Evolutionary conservation across 2,888 invertebrate species (phyloP).

Genomic region (Dryobota labecula): DNA sequence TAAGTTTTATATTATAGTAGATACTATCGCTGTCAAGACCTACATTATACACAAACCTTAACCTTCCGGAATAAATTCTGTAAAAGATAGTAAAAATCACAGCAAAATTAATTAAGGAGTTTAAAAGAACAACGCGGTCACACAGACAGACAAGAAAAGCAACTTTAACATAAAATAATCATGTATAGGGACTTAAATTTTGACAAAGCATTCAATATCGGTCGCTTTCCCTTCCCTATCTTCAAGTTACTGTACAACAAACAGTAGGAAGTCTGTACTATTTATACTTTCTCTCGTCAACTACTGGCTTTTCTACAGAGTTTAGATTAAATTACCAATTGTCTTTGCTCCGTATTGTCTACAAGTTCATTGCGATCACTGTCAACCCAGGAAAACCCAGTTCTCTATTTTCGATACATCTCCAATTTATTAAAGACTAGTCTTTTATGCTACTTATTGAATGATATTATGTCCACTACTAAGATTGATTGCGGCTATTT

Average conservation of each 20-base stretch:
- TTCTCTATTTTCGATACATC: background rate
- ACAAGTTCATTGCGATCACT: conserved; percentile 51
- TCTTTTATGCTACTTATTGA: background rate
- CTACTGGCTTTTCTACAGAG: conserved; percentile 76
- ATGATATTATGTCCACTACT: background rate
- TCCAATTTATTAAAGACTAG: background rate
- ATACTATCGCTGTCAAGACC: too few species aligned
- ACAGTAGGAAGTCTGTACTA: conserved; percentile 59
- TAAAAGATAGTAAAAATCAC: too few species aligned
- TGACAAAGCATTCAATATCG: background rate
- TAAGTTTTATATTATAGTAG: too few species aligned
- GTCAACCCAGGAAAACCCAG: conserved; percentile 2
- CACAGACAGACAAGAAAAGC: too few species aligned
- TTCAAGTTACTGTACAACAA: conserved; percentile 58
- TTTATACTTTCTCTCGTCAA: conserved; percentile 81
- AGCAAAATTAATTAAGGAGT: too few species aligned
- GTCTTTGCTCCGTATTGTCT: conserved; percentile 75
- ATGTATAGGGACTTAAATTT: background rate
- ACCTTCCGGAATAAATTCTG: too few species aligned
- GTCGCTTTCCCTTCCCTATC: conserved; percentile 18
- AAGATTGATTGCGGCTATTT: background rate
- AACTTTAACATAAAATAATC: too few species aligned
- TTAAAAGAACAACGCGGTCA: too few species aligned
- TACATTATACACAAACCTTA: too few species aligned
- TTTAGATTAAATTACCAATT: conserved; percentile 75